Conservation (phyloP, 2,888 invertebrate species). For the Spisula solida region DNA sequence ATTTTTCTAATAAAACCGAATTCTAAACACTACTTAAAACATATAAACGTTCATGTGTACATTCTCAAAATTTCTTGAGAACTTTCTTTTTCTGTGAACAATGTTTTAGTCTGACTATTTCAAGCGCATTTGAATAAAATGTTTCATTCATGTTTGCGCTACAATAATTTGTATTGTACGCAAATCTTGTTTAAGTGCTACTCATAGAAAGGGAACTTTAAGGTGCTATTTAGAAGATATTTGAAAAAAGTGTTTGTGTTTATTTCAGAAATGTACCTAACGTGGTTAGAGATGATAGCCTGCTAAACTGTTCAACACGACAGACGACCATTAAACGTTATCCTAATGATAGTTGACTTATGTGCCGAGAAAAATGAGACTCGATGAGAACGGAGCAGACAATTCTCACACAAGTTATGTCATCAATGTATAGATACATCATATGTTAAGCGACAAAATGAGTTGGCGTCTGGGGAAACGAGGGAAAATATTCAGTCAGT, state of each 20-base stretch:
- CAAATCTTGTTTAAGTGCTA: no score
- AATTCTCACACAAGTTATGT: not conserved
- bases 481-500: conserved; percentile 65
- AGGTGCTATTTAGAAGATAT: no score
- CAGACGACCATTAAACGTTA: not conserved
- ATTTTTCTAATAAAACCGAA: no score
- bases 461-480: conserved; percentile 63
- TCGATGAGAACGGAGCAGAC: not conserved
- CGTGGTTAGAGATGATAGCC: not conserved
- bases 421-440: not conserved
- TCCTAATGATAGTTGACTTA: not conserved
- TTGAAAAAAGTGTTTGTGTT: not conserved
- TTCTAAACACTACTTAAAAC: no score
- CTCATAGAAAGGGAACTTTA: no score
- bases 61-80: no score
- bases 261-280: not conserved
- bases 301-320: not conserved
- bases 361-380: not conserved
- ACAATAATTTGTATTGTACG: no score
- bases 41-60: no score
- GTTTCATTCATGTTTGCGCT: no score
- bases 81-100: no score
- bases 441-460: conserved; percentile 23
- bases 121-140: no score
- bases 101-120: no score